A percentile compares a stretch with the other conserved stretches of the same genome.
Evolutionary conservation across 2,113 vertebrate genomes (phyloP).

Genomic region (Chitala chitala): DNA sequence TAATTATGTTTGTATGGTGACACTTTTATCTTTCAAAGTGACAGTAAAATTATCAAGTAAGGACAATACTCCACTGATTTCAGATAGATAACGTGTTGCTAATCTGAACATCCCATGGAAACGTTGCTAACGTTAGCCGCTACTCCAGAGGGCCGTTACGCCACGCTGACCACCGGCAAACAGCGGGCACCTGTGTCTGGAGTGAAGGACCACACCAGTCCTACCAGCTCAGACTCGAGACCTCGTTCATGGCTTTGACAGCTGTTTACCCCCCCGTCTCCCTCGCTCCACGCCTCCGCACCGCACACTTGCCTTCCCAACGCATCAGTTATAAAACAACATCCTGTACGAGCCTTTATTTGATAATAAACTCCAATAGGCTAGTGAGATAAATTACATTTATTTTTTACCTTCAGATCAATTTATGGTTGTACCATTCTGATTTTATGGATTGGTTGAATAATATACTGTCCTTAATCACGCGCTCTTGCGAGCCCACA

Average conservation of each 20-base stretch:
- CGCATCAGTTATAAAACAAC: background rate
- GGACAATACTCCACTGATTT: no score
- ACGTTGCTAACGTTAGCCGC: no score
- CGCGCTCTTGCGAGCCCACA: background rate
- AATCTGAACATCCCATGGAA: no score
- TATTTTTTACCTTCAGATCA: constrained; percentile 1
- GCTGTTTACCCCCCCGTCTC: background rate
- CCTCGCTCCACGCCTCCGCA: background rate
- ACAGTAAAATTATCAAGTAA: no score
- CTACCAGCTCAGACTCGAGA: no score
- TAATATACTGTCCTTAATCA: background rate
- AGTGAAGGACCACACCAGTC: no score
- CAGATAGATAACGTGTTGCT: no score
- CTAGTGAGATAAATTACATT: background rate
- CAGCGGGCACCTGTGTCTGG: no score
- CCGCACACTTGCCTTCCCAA: background rate
- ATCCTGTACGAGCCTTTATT: background rate
- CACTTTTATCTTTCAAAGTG: no score
- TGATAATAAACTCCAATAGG: background rate
- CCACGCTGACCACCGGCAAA: no score
- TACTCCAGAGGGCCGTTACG: no score
- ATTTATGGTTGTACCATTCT: background rate
- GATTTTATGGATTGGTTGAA: background rate
- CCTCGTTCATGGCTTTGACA: background rate
- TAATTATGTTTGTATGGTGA: no score